Evolutionary conservation across 2,888 invertebrate species (phyloP), one percentile per base, ranked within the genome.

Genomic region (Bellardia bayeri): DNA sequence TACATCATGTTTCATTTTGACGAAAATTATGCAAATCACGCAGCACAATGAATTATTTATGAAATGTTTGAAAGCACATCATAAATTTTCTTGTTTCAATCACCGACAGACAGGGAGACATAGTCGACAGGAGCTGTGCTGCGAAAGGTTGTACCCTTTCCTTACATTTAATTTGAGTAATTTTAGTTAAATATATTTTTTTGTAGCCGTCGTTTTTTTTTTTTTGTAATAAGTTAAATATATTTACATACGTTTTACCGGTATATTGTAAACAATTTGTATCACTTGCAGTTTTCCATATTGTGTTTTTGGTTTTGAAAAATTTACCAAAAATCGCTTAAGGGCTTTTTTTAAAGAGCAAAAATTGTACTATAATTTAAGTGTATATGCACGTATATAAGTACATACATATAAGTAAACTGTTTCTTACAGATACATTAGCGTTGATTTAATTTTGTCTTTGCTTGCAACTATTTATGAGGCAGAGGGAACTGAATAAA

Each of bases 11-110:
- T 85, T 71, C 79, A 82, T 88, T 87, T 88, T 89, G 89, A 89
- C 86, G 89, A 88, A 90, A 89, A 89, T 89, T 90, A 90, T 90
- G 90, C 89, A 89, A 90, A 90, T 90, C 87, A 83, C 75, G 75
- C 79, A 68, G 64, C 37, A 63, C 58, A 74, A 89, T 89, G 88
- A 89, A 89, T 88, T 90, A 89, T 90, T 89, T 90, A 90, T 90
- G 86, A 88, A 88, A 84, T 84, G 74, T 88, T 80, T 86, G 82
- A 87, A 81, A 86, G 89, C 89, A 89, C 89, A 88, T 89, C 88
- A 85, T 89, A 89, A 89, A 89, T 89, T 83, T 85, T 49, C 80
- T 63, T 81, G 69, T 81, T 78, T 71, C 83, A 82, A 82, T 82
- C 82, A 75, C 75, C 82, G 63, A 64, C 61, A 56, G 11, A 30